phyloP scores from a whole-genome alignment of 1,140 invertebrate species.

The Drosophila tropicalis region DNA sequence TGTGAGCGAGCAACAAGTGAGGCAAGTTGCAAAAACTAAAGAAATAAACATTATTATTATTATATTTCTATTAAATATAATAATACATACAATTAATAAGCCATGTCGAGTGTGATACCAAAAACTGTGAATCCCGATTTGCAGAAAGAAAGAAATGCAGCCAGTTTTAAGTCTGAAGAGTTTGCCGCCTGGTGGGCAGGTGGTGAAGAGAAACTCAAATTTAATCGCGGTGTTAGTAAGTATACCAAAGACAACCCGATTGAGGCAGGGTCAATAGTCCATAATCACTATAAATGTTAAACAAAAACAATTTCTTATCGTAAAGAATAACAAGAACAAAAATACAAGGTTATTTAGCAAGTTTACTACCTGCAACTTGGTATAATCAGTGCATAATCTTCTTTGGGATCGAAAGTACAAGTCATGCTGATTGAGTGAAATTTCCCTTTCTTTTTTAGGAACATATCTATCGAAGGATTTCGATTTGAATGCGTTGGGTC shows the following conservation, averaged over 20 bases:
- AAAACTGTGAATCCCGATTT: constrained; percentile 85
- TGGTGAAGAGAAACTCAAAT: constrained; percentile 87
- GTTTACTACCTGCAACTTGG: not conserved
- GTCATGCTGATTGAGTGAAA: constrained; percentile 43
- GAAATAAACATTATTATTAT: constrained; percentile 12
- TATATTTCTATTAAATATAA: not conserved
- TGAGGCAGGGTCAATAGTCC: not conserved
- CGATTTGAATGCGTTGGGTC: constrained; percentile 31
- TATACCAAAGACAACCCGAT: constrained; percentile 9
- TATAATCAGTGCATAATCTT: constrained; percentile 11
- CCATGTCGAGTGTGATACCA: constrained; percentile 38
- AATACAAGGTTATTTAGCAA: not conserved
- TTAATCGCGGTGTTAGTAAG: constrained; percentile 81
- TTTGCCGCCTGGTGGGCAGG: constrained; percentile 92
- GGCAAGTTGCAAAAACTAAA: not conserved
- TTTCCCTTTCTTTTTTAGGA: constrained; percentile 27
- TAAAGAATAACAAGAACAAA: not conserved
- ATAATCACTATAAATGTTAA: not conserved
- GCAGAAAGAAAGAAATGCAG: constrained; percentile 88
- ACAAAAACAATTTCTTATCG: constrained; percentile 30
- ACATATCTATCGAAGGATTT: constrained; percentile 49
- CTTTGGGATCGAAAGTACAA: not conserved
- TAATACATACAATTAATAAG: too few relatives aligned
- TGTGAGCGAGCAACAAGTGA: constrained; percentile 10
- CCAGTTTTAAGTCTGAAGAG: constrained; percentile 89